These are phyloP conservation scores for Tricholaema leucomelas DNA, from an alignment of 2,113 vertebrate genomes.

Conservation along the genomic window DNA sequence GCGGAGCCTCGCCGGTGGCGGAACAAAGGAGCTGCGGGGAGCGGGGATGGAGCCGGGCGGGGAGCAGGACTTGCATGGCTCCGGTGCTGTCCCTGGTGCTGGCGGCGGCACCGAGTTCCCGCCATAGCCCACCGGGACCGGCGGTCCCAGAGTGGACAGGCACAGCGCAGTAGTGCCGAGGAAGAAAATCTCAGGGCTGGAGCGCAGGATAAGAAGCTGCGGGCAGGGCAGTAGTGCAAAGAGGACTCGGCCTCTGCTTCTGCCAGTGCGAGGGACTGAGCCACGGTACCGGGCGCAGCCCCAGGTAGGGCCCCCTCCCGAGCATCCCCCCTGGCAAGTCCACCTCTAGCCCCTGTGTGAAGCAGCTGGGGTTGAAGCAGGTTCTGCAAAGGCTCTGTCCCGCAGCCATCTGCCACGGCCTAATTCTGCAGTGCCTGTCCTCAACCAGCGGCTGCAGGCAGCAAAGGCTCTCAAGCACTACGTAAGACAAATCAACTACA, in stretches of 20 bases:
- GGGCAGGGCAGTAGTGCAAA: neutral
- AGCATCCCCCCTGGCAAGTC: neutral
- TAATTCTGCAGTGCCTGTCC: neutral
- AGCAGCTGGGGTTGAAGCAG: neutral
- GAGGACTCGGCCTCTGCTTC: neutral
- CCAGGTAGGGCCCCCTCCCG: rapidly evolving
- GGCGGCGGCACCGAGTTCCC: neutral
- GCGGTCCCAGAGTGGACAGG: too few species aligned
- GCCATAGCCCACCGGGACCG: neutral
- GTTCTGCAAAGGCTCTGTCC: neutral
- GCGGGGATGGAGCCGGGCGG: too few species aligned
- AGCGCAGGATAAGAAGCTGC: neutral
- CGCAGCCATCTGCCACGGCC: neutral
- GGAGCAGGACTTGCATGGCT: neutral
- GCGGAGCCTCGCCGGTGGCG: neutral
- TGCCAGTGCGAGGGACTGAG: neutral
- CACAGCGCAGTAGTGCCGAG: neutral
- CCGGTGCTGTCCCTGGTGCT: constrained; percentile 60
- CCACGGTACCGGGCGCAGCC: neutral
- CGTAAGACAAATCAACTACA: neutral
- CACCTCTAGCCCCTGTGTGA: neutral
- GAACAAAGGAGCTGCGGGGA: constrained; percentile 27
- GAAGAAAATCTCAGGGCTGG: neutral
- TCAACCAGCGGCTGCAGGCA: neutral
- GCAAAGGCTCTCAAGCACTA: neutral